Percentiles rank a stretch among this genome's conserved stretches.
These are phyloP conservation scores for Orbicella faveolata DNA, from an alignment of 64 coral and sea anemone species.

Conservation along the genomic window DNA sequence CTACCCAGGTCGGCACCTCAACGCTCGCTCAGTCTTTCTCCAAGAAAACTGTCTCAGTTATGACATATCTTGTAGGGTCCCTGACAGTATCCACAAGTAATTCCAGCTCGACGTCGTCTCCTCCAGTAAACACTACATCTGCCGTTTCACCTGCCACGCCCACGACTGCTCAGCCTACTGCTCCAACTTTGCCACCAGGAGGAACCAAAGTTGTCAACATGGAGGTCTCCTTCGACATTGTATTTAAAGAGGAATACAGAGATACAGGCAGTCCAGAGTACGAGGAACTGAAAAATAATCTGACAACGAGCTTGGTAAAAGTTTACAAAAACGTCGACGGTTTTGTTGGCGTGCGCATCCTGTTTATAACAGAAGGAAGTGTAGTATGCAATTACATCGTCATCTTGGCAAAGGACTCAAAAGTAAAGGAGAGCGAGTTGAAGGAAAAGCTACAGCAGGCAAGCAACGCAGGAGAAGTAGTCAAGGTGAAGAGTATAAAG, in stretches of 20 bases:
- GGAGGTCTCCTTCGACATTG: constrained; percentile 5
- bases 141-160: background rate
- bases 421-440: background rate
- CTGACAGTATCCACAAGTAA: background rate
- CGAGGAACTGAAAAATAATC: background rate
- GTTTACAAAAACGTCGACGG: constrained; percentile 10
- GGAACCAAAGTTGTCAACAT: constrained; percentile 16
- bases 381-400: constrained; percentile 15
- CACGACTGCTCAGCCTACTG: background rate
- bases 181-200: background rate
- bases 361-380: constrained; percentile 15
- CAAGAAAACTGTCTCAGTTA: background rate
- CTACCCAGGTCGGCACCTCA: background rate
- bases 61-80: background rate
- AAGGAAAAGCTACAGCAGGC: background rate
- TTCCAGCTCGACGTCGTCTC: background rate
- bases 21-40: background rate
- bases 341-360: background rate
- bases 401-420: constrained; percentile 8
- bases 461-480: background rate
- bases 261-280: background rate
- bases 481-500: background rate
- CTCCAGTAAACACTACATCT: background rate
- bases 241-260: constrained; percentile 10
- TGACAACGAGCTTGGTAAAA: background rate